Base-by-base conservation (phyloP, 2,888 invertebrate genomes). In the Caenorhabditis sp. region DNA sequence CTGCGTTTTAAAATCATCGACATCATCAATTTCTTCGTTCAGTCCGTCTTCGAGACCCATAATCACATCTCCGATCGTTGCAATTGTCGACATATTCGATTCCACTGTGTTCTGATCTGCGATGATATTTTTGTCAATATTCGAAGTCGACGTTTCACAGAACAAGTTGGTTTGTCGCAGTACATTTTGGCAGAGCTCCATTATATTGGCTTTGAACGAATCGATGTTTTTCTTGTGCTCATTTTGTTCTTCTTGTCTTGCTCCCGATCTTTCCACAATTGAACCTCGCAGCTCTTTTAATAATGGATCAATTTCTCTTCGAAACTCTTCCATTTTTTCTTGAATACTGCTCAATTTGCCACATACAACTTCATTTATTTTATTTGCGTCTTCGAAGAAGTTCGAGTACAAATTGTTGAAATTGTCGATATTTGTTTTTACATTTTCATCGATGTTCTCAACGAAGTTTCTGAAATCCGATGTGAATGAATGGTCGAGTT, bases 281-380 rank as follows among this genome's bases (percentile, higher is more conserved):
- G 62, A 54, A 21, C 63, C 58, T 1, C 66, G 66, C 17, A 70
- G 49, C 31, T 65, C 62, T 0, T 31, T 23, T 10, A 70, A 21
- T 26, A 66, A 27, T 23, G 70, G 70, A 10, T 31, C n/a, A 8
- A 70, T 21, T 19, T 70, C 70, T 14, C 62, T 49, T 0, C 66
- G 12, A 27, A 70, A 63, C 19, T 58, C 61, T 1, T 58, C 21
- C 0, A 66, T 36, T 37, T 60, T 26, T 6, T 43, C 24, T 24
- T 70, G 66, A n/a, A 70, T 51, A 17, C 61, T 58, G 1, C 54
- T 62, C 2, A 70, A 23, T 24, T 51, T 37, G 3, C 24, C 55
- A 0, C 31, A 19, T 27, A 71, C 4, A 19, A 58, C 31, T 31
- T 37, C 50, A 6, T 8, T 55, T 4, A 60, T 26, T n/a, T 63